Base-by-base conservation (phyloP, 1,140 invertebrate genomes). In the Sycophaga agraensis region DNA sequence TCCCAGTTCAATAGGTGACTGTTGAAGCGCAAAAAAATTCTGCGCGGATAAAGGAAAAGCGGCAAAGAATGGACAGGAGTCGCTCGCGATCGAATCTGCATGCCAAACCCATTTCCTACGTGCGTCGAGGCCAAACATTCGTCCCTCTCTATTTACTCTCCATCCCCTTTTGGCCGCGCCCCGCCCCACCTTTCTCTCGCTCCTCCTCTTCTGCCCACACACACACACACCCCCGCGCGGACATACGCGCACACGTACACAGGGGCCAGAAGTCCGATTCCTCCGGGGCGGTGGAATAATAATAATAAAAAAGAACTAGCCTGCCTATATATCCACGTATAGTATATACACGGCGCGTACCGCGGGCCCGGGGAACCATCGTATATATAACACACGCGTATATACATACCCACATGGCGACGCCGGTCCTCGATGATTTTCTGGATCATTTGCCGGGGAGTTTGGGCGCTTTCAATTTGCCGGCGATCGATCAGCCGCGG, bases 61-160 rank as follows among this genome's bases (percentile, higher is more conserved):
- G 37, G 26, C n/a, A 51, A 59, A 24, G 16, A 39, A 42, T 50
- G 54, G 46, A 60, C 31, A 57, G 31, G 11, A 59, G 31, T 14
- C 16, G 39, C 49, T 34, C 60, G 48, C 58, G 59, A 66, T 65
- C 55, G 65, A 70, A 70, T 70, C 69, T 70, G 67, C 69, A 70
- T 70, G 62, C 69, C 64, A 67, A 67, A 68, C 35, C 69, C 69
- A 70, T 70, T 70, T 70, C 64, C 68, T 69, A 61, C 57, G 34
- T 42, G 39, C 42, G 55, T 34, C 56, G 40, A 34, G 39, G 50
- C 63, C 51, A 63, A 63, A 65, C 45, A 19, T 45, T 37, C 49
- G 54, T 24, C 35, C 43, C 60, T 63, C 39, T 57, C 57, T 55
- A 55, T 64, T 31, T 59, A 53, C 57, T 56, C 28, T 59, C 45